Evolutionary conservation across 2,888 invertebrate genomes (phyloP), one percentile per base, ranked within the genome.

Genomic region (Zaprionus bogoriensis): DNA sequence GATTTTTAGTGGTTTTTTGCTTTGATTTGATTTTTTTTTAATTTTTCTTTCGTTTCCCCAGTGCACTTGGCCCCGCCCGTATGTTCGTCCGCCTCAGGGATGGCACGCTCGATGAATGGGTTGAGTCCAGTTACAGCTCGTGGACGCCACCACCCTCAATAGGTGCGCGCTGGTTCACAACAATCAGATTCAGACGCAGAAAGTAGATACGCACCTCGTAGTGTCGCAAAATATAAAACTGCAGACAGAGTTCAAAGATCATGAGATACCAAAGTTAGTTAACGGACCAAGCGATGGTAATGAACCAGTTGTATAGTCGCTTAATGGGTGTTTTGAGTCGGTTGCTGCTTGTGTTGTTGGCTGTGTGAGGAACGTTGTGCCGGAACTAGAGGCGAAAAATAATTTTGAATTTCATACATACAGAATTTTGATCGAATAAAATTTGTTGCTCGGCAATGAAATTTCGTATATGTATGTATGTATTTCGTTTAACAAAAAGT

Each of bases 191-290:
- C 67, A 88, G 78, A 32, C 88, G 83, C 57, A 88, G 54, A 74
- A 83, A 88, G 61, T 85, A 87, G 58, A 84, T 79, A 54, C 85
- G 84, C 62, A 87, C 78, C 72, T 81, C 74, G 48, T 74, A 58
- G 44, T 77, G 77, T 62, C 89, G 81, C 85, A 88, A 84, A 62
- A 89, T 73, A 69, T 85, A 87, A 23, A 89, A 87, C 74, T 88
- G 88, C 63, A 89, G 64, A 67, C 74, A 81, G 10, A 89, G 77
- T 64, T 89, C 88, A 57, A 84, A 86, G 77, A 89, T 87, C 88
- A 89, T 89, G 65, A 71, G 85, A 9, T 19, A 36, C 17, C 46
- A 46, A 19, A 28, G 36, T 36, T 39, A 30, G 42, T 6, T 20
- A 47, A 52, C 25, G 25, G 47, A 20, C 30, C 20, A 7, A 42